Evolutionary conservation across 2,888 invertebrate species (phyloP), one percentile per base, ranked within the genome.

Genomic region (Eristalis pertinax): DNA sequence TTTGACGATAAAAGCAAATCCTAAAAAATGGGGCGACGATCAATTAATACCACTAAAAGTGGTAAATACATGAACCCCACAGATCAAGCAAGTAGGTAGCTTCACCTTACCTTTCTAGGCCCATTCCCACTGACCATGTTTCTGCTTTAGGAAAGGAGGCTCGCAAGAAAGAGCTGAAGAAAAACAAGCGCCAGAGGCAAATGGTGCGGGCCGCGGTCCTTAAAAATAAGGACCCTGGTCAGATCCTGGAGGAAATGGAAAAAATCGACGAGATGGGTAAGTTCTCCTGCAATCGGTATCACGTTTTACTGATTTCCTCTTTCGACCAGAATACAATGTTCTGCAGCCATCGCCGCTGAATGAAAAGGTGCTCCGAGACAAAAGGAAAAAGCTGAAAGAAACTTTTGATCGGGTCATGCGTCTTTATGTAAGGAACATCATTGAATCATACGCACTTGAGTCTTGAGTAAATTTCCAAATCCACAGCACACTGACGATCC

Each of bases 11-110:
- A 29, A 64, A 50, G 0, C 7, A 29, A 19, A 15, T 35, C 19
- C 11, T 15, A 7, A 24, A 96, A 94, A 90, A 99, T 99, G 99
- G 99, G 99, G 79, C 96, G 99, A 78, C 95, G 99, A 90, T 98
- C 99, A 62, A 98, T 99, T 91, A 99, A 98, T 94, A 99, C 99
- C 96, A 99, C 99, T 75, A 99, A 99, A 95, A 99, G 99, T 98
- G 99, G 99, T 93, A 99, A 99, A 95, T 99, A 98, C 91, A 99
- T 99, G 99, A 99, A 99, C 94, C 99, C 99, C 58, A 99, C 99
- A 5, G 99, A 99, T 93, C 99, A 99, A 96, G 99, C 99, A 84
- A 95, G 99, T 98, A 95, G 96, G 98, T 96, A 73, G 1, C 50
- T n/a, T 19, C 19, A 50, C 7, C n/a, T 50, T 19, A n/a, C 19